A percentile compares a stretch with the other conserved stretches of the same genome.
These are phyloP conservation scores for Misgurnus mizolepis DNA, from an alignment of 2,113 vertebrate species.

Conservation along the genomic window DNA sequence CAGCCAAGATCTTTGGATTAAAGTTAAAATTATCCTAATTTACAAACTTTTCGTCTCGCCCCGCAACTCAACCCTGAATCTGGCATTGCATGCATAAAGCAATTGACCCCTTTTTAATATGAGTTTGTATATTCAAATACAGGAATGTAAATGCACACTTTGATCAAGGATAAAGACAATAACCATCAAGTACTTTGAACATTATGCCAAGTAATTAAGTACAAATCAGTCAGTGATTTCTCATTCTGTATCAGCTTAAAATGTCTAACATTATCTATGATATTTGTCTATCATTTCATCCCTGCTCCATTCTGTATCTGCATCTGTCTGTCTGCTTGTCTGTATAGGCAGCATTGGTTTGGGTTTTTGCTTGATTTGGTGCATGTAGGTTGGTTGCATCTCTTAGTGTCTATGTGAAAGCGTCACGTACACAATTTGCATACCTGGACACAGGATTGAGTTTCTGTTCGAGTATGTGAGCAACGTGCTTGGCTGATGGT, in stretches of 20 bases:
- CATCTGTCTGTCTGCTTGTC: no score
- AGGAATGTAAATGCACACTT: not conserved
- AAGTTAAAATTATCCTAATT: not conserved
- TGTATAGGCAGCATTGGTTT: not conserved
- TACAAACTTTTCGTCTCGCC: not conserved
- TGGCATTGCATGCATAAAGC: not conserved
- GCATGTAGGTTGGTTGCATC: not conserved
- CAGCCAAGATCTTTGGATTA: not conserved
- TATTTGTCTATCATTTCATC: no score
- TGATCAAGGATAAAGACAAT: not conserved
- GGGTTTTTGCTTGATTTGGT: not conserved
- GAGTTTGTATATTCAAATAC: not conserved
- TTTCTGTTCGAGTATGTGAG: not conserved
- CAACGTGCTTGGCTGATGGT: not conserved
- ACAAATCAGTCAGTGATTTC: not conserved
- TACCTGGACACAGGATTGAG: not conserved
- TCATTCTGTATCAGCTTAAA: not conserved
- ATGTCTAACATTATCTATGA: no score
- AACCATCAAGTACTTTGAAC: slow-evolving; percentile 3
- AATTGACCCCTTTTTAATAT: not conserved
- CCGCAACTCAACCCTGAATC: no score
- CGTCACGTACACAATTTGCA: not conserved
- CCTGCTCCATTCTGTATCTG: not conserved
- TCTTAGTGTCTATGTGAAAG: not conserved
- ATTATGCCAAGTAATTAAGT: not conserved